phyloP scores from a whole-genome alignment of 64 coral and sea anemone species.

The Porites lutea region DNA sequence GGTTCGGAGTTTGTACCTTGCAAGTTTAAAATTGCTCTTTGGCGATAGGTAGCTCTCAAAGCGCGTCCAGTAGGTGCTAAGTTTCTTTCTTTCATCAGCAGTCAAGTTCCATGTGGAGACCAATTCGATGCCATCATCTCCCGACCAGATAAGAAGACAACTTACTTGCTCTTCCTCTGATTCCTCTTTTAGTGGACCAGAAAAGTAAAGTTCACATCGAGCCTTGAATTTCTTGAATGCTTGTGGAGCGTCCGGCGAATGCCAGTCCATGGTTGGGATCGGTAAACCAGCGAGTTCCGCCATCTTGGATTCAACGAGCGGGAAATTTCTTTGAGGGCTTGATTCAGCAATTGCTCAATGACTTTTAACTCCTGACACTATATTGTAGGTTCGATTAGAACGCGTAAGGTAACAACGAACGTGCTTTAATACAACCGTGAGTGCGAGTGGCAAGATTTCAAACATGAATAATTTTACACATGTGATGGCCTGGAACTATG shows the following conservation, averaged over 20 bases:
- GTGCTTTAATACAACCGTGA: too few species aligned
- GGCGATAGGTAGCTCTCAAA: conserved; percentile 64
- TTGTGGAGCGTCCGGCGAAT: conserved; percentile 44
- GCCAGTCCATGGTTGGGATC: conserved; percentile 63
- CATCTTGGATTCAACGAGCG: not conserved
- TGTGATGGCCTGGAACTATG: too few species aligned
- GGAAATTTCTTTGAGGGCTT: too few species aligned
- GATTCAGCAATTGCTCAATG: too few species aligned
- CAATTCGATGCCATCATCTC: conserved; percentile 65
- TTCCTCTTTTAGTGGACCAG: conserved; percentile 43
- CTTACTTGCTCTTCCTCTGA: conserved; percentile 60
- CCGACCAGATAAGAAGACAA: conserved; percentile 55
- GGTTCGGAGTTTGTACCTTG: conserved; percentile 65
- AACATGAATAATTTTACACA: too few species aligned
- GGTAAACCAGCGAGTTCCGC: conserved; percentile 23
- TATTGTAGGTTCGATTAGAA: too few species aligned
- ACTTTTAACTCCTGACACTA: too few species aligned
- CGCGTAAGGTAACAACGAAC: too few species aligned
- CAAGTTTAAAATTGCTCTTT: conserved; percentile 66
- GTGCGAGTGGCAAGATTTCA: too few species aligned
- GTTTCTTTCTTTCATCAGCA: conserved; percentile 30
- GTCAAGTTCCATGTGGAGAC: conserved; percentile 61
- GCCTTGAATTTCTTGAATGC: conserved; percentile 63
- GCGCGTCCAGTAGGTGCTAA: conserved; percentile 57
- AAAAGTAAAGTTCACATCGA: conserved; percentile 48